Base-by-base conservation (phyloP, 2,113 vertebrate genomes). In the Centropus unirufus region DNA sequence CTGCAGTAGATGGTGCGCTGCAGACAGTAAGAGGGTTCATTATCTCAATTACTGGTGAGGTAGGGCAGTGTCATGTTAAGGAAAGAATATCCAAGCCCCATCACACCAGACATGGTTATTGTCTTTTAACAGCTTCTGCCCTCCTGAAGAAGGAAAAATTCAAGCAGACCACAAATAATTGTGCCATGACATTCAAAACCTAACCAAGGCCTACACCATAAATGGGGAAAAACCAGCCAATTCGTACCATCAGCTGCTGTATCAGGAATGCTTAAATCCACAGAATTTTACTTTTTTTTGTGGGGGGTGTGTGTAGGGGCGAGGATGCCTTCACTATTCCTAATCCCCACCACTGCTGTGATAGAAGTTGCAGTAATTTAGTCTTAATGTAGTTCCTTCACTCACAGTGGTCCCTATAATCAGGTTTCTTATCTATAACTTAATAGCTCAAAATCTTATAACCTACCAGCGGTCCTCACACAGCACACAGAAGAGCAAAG, bases 141-240 rank as follows among this genome's bases (percentile, higher is more conserved):
- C 13, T 5, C 8, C 2, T 5, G 1, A 29, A 14, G 22, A 86
- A 52, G 11, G 52, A 34, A 68, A 84, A 91, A 80, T n/a, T 70
- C 30, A 72, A 70, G 63, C 32, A 79, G 57, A 82, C 29, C 46
- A 82, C 83, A 89, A 79, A 66, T 89, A 77, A 67, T 29, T 88
- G 21, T 52, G 32, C 8, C 34, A 27, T 40, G 73, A 72, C 40
- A 55, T 69, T 61, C 34, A 66, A 84, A 92, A 87, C 26, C 54
- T 83, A 91, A 62, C 61, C 57, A 52, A 83, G 21, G 13, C 64
- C 72, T 47, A 34, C 29, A 64, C 27, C 55, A 51, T 64, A 70
- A 36, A 73, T 55, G 51, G 62, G 23, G 18, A 11, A 27, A 16
- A 74, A 64, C 36, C 10, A 44, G 9, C 15, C 20, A 72, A 11